A percentile compares a stretch with the other conserved stretches of the same genome.
These are phyloP conservation scores for Cydia amplana DNA, from an alignment of 1,140 invertebrate genomes.

Conservation along the genomic window DNA sequence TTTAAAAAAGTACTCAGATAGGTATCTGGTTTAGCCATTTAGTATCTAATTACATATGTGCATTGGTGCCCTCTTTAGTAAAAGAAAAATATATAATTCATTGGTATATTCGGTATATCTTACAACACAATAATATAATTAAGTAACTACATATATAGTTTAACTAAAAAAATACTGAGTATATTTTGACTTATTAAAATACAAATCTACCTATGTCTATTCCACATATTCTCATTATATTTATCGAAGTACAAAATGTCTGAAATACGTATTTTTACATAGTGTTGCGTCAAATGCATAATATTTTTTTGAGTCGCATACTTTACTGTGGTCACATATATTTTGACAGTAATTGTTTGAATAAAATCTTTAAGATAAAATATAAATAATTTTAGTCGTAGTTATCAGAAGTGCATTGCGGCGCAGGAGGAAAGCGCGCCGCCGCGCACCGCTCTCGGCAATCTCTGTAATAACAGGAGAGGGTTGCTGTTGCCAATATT, in stretches of 20 bases:
- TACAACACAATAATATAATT: too few relatives aligned
- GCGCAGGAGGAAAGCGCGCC: not conserved
- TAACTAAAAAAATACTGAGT: too few relatives aligned
- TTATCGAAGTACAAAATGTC: too few relatives aligned
- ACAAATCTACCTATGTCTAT: too few relatives aligned
- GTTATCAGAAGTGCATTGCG: constrained; percentile 29
- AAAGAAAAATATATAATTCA: not conserved
- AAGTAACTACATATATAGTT: too few relatives aligned
- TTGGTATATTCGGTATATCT: too few relatives aligned
- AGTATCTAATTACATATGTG: not conserved
- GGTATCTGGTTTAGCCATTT: not conserved
- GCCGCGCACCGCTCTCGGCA: constrained; percentile 32
- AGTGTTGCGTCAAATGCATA: too few relatives aligned
- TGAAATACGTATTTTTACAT: too few relatives aligned
- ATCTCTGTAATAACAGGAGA: constrained; percentile 40
- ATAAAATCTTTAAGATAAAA: not conserved
- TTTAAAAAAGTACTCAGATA: constrained; percentile 18
- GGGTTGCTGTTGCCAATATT: constrained; percentile 39
- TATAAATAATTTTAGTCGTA: not conserved
- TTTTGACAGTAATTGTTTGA: not conserved
- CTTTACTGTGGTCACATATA: too few relatives aligned
- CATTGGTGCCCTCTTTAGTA: not conserved
- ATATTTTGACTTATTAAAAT: too few relatives aligned
- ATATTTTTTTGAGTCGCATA: too few relatives aligned
- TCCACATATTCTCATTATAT: too few relatives aligned